Evolutionary conservation across 2,113 vertebrate species (phyloP).

Genomic region (Pelobates fuscus): DNA sequence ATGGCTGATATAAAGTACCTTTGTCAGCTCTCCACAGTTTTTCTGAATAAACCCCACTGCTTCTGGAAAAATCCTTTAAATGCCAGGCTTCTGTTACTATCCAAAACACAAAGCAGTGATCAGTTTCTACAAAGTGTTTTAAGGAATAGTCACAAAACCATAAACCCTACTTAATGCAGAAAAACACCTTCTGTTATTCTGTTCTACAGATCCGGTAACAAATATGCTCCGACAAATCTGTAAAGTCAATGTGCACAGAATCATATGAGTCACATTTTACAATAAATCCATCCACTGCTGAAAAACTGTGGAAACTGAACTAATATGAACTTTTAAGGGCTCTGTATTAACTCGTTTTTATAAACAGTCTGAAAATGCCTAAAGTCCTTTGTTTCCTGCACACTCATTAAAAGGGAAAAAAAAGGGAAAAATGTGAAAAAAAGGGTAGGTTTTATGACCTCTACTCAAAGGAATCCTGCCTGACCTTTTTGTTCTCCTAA

Average conservation of each 20-base stretch:
- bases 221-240: conserved; percentile 10
- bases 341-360: conserved; percentile 44
- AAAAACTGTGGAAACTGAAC: conserved; percentile 11
- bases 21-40: too few relatives aligned
- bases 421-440: neutral
- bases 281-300: neutral
- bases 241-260: too few relatives aligned
- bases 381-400: conserved; percentile 27
- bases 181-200: conserved; percentile 30
- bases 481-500: conserved; percentile 42
- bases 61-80: too few relatives aligned
- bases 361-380: conserved; percentile 31
- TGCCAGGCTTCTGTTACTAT: too few relatives aligned
- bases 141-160: conserved; percentile 23
- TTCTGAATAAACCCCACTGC: too few relatives aligned
- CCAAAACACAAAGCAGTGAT: conserved; percentile 8
- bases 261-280: too few relatives aligned
- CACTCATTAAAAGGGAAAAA: conserved; percentile 20
- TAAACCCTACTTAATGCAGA: neutral
- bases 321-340: conserved; percentile 41
- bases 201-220: conserved; percentile 8
- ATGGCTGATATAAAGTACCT: too few relatives aligned
- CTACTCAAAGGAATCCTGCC: conserved; percentile 15
- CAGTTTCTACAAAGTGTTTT: conserved; percentile 20
- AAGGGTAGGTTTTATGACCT: conserved; percentile 22